phyloP scores from a whole-genome alignment of 2,113 vertebrate species.

The Paradoxurus hermaphroditus region DNA sequence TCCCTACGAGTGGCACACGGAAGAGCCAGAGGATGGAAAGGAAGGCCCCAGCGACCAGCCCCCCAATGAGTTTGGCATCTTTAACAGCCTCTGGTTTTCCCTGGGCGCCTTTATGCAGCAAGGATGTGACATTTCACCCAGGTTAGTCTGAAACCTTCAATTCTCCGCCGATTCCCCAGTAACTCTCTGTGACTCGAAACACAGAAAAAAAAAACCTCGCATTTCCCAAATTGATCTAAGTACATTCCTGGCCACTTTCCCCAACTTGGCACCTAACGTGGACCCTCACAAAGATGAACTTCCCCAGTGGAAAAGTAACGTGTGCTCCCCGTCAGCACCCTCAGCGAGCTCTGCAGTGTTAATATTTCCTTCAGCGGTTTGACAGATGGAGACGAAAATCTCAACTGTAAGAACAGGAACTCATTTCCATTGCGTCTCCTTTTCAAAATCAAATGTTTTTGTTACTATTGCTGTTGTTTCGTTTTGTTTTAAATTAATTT shows the following conservation, averaged over 20 bases:
- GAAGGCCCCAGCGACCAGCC: slow-evolving; percentile 96
- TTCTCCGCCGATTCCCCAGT: neutral
- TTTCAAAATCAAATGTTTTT: slow-evolving; percentile 4
- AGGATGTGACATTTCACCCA: slow-evolving; percentile 99
- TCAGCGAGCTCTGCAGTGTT: neutral
- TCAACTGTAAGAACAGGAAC: neutral
- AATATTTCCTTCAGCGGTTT: neutral
- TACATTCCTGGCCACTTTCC: neutral
- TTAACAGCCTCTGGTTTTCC: slow-evolving; percentile 99
- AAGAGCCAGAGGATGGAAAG: slow-evolving; percentile 96
- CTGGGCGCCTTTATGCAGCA: slow-evolving; percentile 99
- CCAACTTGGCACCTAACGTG: neutral
- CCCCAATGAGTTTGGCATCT: slow-evolving; percentile 99
- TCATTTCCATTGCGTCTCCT: neutral
- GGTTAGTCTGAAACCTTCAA: slow-evolving; percentile 87
- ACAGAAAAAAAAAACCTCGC: neutral
- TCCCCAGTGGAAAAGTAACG: neutral
- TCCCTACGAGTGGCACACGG: slow-evolving; percentile 98
- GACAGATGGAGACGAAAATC: neutral
- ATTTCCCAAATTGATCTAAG: neutral
- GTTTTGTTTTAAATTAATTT: neutral
- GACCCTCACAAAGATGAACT: neutral
- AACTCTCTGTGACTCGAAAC: neutral
- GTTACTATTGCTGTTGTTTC: neutral
- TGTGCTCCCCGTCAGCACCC: neutral